phyloP scores from a whole-genome alignment of 1,140 invertebrate species.

The Antheraea pernyi region DNA sequence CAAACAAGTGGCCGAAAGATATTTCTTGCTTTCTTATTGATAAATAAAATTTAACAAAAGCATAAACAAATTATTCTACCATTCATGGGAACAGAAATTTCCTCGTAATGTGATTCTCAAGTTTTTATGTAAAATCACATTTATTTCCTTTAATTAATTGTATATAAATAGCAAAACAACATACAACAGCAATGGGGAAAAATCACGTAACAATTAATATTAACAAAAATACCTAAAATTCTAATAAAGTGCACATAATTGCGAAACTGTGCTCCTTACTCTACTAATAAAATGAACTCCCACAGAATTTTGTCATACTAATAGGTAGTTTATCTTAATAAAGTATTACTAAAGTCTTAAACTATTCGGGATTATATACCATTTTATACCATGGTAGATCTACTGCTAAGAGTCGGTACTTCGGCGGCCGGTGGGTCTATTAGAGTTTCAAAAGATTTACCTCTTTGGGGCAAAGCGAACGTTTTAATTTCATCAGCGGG shows the following conservation, averaged over 20 bases:
- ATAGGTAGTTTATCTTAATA: conserved; percentile 26
- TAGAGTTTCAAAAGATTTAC: conserved; percentile 71
- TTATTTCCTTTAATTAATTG: conserved; percentile 36
- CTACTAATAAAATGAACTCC: conserved; percentile 13
- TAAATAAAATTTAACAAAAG: conserved; percentile 31
- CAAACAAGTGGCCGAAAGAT: conserved; percentile 36
- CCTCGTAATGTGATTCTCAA: conserved; percentile 57
- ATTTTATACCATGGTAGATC: conserved; percentile 72
- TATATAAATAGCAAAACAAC: conserved; percentile 42
- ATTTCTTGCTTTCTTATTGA: conserved; percentile 73
- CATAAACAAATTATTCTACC: conserved; percentile 60
- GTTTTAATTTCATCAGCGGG: conserved; percentile 65
- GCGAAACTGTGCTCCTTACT: neutral
- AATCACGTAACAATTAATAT: conserved; percentile 31
- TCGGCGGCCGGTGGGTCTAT: conserved; percentile 63
- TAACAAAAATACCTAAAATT: neutral
- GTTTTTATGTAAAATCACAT: conserved; percentile 33
- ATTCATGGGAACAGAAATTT: conserved; percentile 74
- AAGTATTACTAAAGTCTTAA: conserved; percentile 14
- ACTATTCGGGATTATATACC: neutral
- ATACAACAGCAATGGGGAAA: conserved; percentile 53
- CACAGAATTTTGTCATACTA: conserved; percentile 16
- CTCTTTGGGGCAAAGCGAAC: conserved; percentile 67
- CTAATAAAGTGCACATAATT: conserved; percentile 1
- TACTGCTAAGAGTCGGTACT: conserved; percentile 62